Conservation (phyloP, 2,797 vertebrate genomes). For the Neosilurus hyrtlii region DNA sequence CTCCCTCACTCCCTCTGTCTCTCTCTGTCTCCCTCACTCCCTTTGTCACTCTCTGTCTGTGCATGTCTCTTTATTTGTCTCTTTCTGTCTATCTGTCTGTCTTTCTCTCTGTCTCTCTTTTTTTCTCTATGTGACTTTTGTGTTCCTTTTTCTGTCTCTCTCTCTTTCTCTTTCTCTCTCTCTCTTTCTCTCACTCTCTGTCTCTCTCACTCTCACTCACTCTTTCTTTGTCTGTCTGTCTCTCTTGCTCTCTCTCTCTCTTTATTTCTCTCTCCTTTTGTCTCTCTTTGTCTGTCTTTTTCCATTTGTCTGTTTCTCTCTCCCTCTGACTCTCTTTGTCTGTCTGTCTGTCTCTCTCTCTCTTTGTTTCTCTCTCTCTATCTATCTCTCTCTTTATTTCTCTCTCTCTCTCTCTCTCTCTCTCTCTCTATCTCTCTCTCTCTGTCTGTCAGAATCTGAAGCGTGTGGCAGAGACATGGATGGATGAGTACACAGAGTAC, state of each 20-base stretch:
- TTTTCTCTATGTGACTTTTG: neutral
- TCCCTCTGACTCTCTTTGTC: too few species aligned
- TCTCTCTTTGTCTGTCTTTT: neutral
- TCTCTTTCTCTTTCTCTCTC: neutral
- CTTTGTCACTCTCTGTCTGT: too few species aligned
- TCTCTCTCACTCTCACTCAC: too few species aligned
- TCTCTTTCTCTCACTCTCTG: neutral
- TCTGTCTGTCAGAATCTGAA: conserved; percentile 77
- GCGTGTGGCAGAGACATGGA: conserved; percentile 88
- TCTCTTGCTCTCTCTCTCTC: neutral
- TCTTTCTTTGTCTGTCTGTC: neutral
- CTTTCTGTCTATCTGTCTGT: too few species aligned
- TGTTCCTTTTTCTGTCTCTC: too few species aligned
- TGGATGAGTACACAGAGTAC: conserved; percentile 88
- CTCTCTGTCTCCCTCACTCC: too few species aligned
- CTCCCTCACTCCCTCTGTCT: too few species aligned
- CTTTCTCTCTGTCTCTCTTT: neutral
- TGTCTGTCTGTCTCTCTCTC: neutral
- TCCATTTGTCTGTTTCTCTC: neutral
- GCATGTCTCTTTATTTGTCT: too few species aligned
- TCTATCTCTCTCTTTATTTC: neutral
- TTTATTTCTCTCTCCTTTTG: neutral
- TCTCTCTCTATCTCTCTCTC: conserved; percentile 23
- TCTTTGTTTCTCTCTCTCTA: neutral
- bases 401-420: neutral